Base-by-base conservation (phyloP, 37 sponge, comb jelly and placozoan species). In the Ianthella basta region DNA sequence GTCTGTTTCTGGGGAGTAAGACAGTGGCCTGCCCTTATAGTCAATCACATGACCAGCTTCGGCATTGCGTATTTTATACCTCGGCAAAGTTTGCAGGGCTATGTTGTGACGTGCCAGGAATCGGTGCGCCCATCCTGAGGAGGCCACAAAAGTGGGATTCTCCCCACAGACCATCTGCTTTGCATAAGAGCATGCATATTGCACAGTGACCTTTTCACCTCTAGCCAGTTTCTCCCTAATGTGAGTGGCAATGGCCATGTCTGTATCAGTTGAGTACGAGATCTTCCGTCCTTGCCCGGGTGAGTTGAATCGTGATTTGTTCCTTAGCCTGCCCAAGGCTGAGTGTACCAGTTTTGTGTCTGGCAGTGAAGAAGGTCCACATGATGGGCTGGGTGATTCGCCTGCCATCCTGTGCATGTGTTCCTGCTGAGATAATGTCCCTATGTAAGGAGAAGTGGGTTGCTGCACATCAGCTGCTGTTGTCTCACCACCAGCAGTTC, bases 221-320 rank as follows among this genome's bases (percentile, higher is more conserved):
- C 75, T 85, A 0, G 54, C 72, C 30, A 90, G 56, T n/a, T 59
- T 30, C 54, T 87, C 86, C 63, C 86, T 81, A 25, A 90, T 55
- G 79, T 90, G 86, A 0, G 33, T 85, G 50, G 91, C 94, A 19
- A 93, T 90, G 21, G 27, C 53, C 0, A 60, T 77, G 21, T 93
- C 94, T 6, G 63, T 79, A 29, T 90, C 91, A 14, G n/a, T 21
- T 4, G 94, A 90, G 59, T 93, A 93, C 1, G 91, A 70, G 24
- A 93, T 81, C 80, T 88, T 93, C 30, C 94, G 64, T 4, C 94
- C 94, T 44, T 90, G 94, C 36, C 93, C 90, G 0, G 93, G 93
- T 6, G 87, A 85, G 82, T 93, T 93, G 77, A 83, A 89, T 35
- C 87, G 86, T 54, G 88, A 68, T 24, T 60, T 73, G 37, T 32